Conservation (phyloP, 2,113 vertebrate genomes). For the Meleagris gallopavo region DNA sequence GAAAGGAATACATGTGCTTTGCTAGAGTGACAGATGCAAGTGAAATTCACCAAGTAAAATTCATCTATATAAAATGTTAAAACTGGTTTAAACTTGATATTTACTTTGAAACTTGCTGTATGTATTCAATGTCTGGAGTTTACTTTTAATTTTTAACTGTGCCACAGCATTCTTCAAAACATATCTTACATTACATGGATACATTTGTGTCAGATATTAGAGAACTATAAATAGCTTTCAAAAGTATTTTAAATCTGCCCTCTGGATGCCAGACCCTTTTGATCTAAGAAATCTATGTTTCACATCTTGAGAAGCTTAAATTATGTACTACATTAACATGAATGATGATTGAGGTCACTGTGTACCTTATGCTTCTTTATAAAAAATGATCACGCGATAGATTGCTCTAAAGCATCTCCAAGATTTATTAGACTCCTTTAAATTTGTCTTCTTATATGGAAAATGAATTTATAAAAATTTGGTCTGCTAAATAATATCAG, state of each 20-base stretch:
- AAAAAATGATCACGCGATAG: conserved; percentile 41
- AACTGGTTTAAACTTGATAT: neutral
- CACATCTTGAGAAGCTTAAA: conserved; percentile 38
- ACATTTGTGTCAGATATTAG: conserved; percentile 8
- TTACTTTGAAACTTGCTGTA: conserved; percentile 31
- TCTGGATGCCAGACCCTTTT: conserved; percentile 26
- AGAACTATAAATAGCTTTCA: conserved; percentile 41
- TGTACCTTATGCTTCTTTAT: conserved; percentile 22
- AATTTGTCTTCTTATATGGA: conserved; percentile 44
- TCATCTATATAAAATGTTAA: neutral
- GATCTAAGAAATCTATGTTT: conserved; percentile 11
- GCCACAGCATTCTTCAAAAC: neutral
- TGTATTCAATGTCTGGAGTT: conserved; percentile 39
- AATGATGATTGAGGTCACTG: conserved; percentile 52
- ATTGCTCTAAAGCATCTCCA: neutral
- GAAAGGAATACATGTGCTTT: neutral
- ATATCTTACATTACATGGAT: conserved; percentile 40
- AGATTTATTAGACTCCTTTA: conserved; percentile 19
- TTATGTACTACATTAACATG: conserved; percentile 39
- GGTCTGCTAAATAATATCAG: conserved; percentile 26
- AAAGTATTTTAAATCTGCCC: conserved; percentile 50
- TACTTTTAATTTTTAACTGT: conserved; percentile 39
- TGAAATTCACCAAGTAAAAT: conserved; percentile 50
- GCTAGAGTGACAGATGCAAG: neutral
- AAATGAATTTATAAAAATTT: conserved; percentile 59